Percentiles rank a stretch among this genome's conserved stretches.
Evolutionary conservation across 2,888 invertebrate species (phyloP).

Genomic region (Pristionchus fissidentatus): DNA sequence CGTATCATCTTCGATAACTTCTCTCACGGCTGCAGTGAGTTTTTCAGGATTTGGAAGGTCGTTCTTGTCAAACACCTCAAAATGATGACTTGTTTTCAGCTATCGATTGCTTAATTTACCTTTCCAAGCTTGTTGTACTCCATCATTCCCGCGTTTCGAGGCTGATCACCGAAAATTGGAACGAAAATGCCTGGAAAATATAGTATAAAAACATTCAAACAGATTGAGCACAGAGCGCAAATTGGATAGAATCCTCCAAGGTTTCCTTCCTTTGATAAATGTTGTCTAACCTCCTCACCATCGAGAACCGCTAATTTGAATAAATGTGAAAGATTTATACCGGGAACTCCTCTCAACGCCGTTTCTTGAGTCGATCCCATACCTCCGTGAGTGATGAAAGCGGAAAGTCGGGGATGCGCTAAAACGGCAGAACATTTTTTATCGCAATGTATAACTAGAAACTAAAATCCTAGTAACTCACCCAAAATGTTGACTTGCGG

Average conservation of each 20-base stretch:
- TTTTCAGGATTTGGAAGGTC: no score
- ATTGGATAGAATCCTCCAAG: no score
- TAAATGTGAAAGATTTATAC: neutral
- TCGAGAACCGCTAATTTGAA: no score
- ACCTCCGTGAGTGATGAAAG: neutral
- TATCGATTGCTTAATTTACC: neutral
- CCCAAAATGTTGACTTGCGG: conserved; percentile 7
- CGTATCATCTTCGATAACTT: neutral
- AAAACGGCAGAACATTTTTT: no score
- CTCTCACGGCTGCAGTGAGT: no score
- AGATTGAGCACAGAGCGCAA: no score
- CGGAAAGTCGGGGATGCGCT: neutral
- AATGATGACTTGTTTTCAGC: no score
- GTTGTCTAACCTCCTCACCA: no score
- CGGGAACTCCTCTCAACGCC: neutral
- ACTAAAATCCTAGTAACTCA: no score
- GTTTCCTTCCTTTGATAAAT: no score
- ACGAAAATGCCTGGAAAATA: conserved; percentile 16
- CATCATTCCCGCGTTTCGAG: conserved; percentile 33
- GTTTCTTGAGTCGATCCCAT: conserved; percentile 12
- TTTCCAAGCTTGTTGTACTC: neutral
- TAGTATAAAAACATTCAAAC: no score
- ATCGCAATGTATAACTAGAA: neutral
- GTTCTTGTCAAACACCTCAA: no score
- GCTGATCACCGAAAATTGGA: conserved; percentile 14